Base-by-base conservation (phyloP, 2,113 vertebrate species). In the Stictonetta naevosa region DNA sequence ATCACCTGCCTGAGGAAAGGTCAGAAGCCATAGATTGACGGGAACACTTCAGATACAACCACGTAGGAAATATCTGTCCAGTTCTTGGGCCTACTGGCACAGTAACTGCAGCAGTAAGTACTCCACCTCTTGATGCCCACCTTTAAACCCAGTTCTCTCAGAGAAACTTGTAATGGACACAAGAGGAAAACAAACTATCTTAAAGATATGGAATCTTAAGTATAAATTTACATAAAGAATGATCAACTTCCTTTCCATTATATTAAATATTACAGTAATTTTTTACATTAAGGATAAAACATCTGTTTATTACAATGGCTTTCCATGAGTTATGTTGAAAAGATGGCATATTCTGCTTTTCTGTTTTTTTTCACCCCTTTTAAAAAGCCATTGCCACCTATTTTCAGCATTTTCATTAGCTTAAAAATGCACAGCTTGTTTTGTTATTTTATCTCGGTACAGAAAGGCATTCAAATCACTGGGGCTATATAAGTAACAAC, bases 381-480 rank as follows among this genome's bases (percentile, higher is more conserved):
- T 53, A 68, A 73, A 93, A 86, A 74, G 58, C 29, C 84, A 75
- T 64, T 5, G 8, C 38, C 25, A 13, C 29, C 63, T 89, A 75
- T 93, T 95, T 94, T 92, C 87, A 88, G 83, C 52, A 28, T 88
- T 90, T 91, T 63, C 75, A 91, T 86, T 80, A 90, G 82, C 75
- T 91, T 92, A 88, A 94, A 96, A 95, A 90, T 60, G 79, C 79
- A 86, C 67, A 83, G 88, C 59, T 93, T 93, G 46, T 74, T 91
- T 83, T 93, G 46, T 76, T 72, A 81, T 95, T 96, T 95, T 67
- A 72, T 94, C 79, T 71, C 0, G 0, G 82, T 0, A 0, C 63
- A 94, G 48, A 95, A 96, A 52, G 60, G 85, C 88, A 94, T 83
- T 90, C 60, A 94, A 83, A 71, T 34, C 86, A 81, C 88, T 52